Evolutionary conservation across 2,797 vertebrate genomes (phyloP), one percentile per base, ranked within the genome.

Genomic region (Sebastes hubbsi): DNA sequence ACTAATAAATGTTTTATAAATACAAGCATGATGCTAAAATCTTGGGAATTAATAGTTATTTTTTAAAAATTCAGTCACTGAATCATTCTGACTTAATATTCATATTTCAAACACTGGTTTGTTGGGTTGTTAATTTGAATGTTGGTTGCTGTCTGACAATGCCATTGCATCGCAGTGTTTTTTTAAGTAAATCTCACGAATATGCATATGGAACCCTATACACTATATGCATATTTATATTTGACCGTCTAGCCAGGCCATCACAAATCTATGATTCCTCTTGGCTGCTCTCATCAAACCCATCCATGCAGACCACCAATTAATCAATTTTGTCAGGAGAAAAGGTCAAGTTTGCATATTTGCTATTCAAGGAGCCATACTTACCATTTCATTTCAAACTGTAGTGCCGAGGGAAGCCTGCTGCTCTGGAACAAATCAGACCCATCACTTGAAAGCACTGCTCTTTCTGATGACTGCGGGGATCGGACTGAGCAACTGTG

Each of bases 331-430:
- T 89, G 83, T 92, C 88, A 89, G 68, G 76, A 77, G 71, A 79
- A 91, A 93, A 94, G 94, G 90, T 95, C 89, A 88, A 69, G 73
- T 91, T 91, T 91, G 87, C 89, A 94, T 91, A 92, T 86, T 86
- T 83, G 71, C 67, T 46, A 24, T 72, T 70, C 36, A 69, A 82
- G 49, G 75, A 67, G 58, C 52, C 38, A 38, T 42, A 38, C 67
- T 72, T 75, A 71, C 49, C 29, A 30, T 82, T 87, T 79, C 24
- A 75, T 84, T 58, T 63, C 32, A 69, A 49, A 82, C 8, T 8
- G 25, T 34, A 24, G 59, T 8, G 13, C 38, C 42, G 55, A 32
- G 54, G 60, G 68, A 72, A 73, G 63, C 71, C 75, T 76, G 68
- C 75, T 82, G 74, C 85, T 83, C 68, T 82, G 84, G 77, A 88